These are phyloP conservation scores for Crypturellus tataupa DNA, from an alignment of 2,797 vertebrate genomes.

Conservation along the genomic window DNA sequence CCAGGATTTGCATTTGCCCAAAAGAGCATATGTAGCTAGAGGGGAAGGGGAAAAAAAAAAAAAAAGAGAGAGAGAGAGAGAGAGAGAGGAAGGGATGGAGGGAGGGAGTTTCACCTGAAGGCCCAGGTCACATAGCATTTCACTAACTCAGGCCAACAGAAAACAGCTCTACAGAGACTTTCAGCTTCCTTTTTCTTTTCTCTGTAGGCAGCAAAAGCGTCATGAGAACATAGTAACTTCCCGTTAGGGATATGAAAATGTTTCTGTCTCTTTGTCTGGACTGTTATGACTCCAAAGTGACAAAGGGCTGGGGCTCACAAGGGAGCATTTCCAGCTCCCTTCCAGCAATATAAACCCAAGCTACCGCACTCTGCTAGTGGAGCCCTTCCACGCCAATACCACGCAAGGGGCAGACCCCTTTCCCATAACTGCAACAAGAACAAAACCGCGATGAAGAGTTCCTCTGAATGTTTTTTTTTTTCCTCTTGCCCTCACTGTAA, in stretches of 20 bases:
- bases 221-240: background rate
- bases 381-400: background rate
- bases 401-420: background rate
- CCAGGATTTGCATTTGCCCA: background rate
- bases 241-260: fast-evolving
- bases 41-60: background rate
- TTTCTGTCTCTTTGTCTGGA: background rate
- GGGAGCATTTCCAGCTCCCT: background rate
- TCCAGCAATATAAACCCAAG: background rate
- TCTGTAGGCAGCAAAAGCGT: background rate
- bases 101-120: background rate
- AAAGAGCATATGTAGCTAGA: background rate
- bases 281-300: background rate
- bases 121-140: background rate
- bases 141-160: background rate
- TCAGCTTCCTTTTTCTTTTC: background rate
- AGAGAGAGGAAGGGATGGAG: no score
- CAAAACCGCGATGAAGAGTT: background rate
- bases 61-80: no score
- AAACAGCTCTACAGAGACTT: background rate
- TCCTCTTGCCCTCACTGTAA: conserved; percentile 41
- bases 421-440: background rate
- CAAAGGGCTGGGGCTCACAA: background rate
- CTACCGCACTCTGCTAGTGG: background rate
- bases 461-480: conserved; percentile 29